Percentiles rank a stretch among this genome's conserved stretches.
Conservation (phyloP, 2,797 vertebrate species). For the Jordanella pulchra region DNA sequence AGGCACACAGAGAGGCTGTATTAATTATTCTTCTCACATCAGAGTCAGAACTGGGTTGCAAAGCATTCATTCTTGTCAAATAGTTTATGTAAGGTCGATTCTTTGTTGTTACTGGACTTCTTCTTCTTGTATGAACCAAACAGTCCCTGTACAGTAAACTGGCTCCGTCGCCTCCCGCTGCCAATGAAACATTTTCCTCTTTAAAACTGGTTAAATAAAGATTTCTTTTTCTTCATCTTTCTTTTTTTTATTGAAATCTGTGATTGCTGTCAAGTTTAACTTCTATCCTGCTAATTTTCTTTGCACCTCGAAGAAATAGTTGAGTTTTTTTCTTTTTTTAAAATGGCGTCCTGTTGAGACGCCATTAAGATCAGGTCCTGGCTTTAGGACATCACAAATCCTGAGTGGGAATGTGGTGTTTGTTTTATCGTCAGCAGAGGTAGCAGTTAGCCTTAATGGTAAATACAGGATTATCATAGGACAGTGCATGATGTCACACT, state of each 20-base stretch:
- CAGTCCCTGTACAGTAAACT: not conserved
- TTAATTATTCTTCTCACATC: constrained; percentile 37
- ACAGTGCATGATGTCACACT: not conserved
- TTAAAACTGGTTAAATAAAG: not conserved
- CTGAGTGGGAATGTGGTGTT: not conserved
- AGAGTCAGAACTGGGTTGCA: constrained; percentile 15
- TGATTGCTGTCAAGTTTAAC: not conserved
- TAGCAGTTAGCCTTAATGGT: no score
- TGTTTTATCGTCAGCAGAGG: not conserved
- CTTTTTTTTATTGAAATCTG: not conserved
- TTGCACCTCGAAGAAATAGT: not conserved
- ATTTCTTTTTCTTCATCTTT: not conserved
- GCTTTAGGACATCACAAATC: not conserved
- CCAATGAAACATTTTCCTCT: not conserved
- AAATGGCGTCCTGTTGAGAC: not conserved
- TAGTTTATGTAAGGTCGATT: constrained; percentile 10
- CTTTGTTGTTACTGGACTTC: not conserved
- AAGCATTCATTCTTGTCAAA: constrained; percentile 16
- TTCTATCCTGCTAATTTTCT: not conserved
- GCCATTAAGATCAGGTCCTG: not conserved
- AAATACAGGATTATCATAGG: no score
- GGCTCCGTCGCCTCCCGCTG: not conserved
- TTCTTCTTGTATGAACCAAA: not conserved
- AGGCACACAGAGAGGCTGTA: constrained; percentile 24
- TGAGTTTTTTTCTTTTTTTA: not conserved